These are phyloP conservation scores for Philopedon plagiatum DNA, from an alignment of 2,888 invertebrate species.

Conservation along the genomic window DNA sequence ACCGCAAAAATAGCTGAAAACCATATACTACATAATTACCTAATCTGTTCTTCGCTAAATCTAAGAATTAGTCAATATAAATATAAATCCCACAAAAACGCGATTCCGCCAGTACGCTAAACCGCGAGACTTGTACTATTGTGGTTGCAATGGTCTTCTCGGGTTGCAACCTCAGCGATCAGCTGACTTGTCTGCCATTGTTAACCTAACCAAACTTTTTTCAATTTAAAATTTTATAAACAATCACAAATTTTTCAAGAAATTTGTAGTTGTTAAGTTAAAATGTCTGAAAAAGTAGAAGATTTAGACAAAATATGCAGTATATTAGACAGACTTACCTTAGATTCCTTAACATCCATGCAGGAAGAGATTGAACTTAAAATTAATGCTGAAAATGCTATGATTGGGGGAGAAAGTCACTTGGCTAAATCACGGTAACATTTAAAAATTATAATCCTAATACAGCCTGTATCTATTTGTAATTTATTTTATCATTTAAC, in stretches of 20 bases:
- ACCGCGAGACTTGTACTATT: too few relatives aligned
- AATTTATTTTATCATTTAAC: too few relatives aligned
- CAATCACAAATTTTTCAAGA: background rate
- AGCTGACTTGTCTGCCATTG: background rate
- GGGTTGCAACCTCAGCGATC: background rate
- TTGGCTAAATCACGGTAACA: constrained; percentile 77
- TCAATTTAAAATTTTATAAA: too few relatives aligned
- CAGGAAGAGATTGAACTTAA: constrained; percentile 81
- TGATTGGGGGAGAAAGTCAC: constrained; percentile 80
- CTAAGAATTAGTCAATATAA: too few relatives aligned
- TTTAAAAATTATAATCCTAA: background rate
- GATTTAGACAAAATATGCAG: constrained; percentile 70
- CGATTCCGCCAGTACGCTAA: too few relatives aligned
- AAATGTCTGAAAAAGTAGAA: constrained; percentile 43
- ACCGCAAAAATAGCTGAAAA: too few relatives aligned
- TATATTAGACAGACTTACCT: constrained; percentile 78
- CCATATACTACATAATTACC: too few relatives aligned
- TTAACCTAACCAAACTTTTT: background rate
- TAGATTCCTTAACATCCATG: constrained; percentile 80
- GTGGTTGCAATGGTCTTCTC: too few relatives aligned
- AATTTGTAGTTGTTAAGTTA: background rate
- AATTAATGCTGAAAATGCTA: constrained; percentile 78
- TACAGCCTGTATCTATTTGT: background rate
- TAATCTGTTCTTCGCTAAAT: too few relatives aligned
- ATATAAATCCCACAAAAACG: too few relatives aligned